Percentiles rank a stretch among this genome's conserved stretches.
These are phyloP conservation scores for Myathropa florea DNA, from an alignment of 2,888 invertebrate genomes.

Conservation along the genomic window DNA sequence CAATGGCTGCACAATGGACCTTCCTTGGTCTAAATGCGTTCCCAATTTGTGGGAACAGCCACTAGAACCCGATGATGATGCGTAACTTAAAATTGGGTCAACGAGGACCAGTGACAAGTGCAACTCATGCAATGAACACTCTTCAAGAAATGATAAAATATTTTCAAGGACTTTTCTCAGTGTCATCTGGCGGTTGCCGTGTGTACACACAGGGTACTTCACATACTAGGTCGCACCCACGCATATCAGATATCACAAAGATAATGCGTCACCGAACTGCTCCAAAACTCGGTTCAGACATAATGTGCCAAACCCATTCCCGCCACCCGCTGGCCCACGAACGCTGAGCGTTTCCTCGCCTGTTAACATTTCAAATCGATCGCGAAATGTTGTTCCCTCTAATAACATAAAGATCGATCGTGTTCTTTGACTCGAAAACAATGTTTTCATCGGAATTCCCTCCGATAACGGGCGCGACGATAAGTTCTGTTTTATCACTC, in stretches of 20 bases:
- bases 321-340: neutral
- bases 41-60: too few species aligned
- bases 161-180: neutral
- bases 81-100: too few species aligned
- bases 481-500: neutral
- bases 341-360: neutral
- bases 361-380: conserved; percentile 4
- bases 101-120: too few species aligned
- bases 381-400: conserved; percentile 22
- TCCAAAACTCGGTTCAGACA: neutral
- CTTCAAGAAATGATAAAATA: neutral
- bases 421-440: conserved; percentile 29
- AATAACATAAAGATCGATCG: conserved; percentile 33
- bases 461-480: conserved; percentile 32
- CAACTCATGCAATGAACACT: neutral
- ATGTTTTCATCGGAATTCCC: conserved; percentile 17
- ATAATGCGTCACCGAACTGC: too few species aligned
- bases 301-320: neutral
- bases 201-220: too few species aligned
- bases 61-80: too few species aligned
- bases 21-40: too few species aligned
- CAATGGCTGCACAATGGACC: too few species aligned
- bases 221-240: neutral
- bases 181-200: neutral
- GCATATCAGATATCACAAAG: too few species aligned